Evolutionary conservation across 64 coral and sea anemone genomes (phyloP).

Genomic region (Porites lutea): DNA sequence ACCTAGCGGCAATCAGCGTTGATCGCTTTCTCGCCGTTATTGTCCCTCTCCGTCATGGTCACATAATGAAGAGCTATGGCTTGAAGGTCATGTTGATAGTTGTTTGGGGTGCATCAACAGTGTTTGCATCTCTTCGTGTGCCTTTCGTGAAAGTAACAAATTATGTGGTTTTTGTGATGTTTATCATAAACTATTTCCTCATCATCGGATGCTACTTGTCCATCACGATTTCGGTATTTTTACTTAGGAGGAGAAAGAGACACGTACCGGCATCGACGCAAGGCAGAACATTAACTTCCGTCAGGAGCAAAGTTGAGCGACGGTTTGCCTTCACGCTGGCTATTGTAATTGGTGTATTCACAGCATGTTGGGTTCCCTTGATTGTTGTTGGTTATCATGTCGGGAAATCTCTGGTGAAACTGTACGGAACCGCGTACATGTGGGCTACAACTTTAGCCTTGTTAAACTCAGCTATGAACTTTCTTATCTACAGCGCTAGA

Average conservation of each 20-base stretch:
- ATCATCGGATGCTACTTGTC: conserved; percentile 22
- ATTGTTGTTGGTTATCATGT: too few species aligned
- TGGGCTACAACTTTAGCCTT: not conserved
- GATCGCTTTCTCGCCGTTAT: too few species aligned
- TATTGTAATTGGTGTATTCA: conserved; percentile 50
- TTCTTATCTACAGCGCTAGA: conserved; percentile 45
- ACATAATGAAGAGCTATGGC: conserved; percentile 43
- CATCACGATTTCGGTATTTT: conserved; percentile 4
- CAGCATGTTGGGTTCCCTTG: conserved; percentile 34
- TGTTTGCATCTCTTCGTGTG: not conserved
- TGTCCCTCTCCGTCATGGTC: not conserved
- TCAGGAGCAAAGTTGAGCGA: not conserved
- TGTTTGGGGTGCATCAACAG: conserved; percentile 2
- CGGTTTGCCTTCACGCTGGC: conserved; percentile 31
- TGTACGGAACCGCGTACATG: conserved; percentile 36
- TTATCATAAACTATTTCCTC: conserved; percentile 31
- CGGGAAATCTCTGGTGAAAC: not conserved
- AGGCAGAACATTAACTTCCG: not conserved
- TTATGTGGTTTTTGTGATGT: not conserved
- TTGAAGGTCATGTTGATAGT: conserved; percentile 26
- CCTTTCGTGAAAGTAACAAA: conserved; percentile 10
- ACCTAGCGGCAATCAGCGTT: too few species aligned
- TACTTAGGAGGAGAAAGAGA: not conserved
- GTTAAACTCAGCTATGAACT: conserved; percentile 47
- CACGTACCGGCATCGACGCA: not conserved